Evolutionary conservation across 2,888 invertebrate species (phyloP).

Genomic region (Alitta virens): DNA sequence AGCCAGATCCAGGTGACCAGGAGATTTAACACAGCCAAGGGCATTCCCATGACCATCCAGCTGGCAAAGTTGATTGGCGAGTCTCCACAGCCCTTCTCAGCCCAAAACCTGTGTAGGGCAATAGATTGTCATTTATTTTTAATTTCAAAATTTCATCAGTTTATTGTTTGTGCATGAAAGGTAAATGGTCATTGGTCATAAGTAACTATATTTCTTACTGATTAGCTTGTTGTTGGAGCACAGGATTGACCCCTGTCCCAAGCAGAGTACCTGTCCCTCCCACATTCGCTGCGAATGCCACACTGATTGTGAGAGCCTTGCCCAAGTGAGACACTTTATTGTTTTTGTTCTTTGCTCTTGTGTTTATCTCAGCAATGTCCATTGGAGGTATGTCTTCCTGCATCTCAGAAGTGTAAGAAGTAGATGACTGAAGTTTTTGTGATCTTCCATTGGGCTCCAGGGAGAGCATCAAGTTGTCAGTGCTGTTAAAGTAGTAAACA

Average conservation of each 20-base stretch:
- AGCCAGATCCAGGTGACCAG: slow-evolving; percentile 16
- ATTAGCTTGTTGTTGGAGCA: slow-evolving; percentile 49
- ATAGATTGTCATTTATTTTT: too few relatives aligned
- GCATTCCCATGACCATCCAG: slow-evolving; percentile 12
- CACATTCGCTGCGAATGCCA: slow-evolving; percentile 55
- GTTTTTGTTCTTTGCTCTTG: too few relatives aligned
- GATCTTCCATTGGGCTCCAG: too few relatives aligned
- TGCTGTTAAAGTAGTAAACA: too few relatives aligned
- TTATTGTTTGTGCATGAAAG: too few relatives aligned
- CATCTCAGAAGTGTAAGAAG: too few relatives aligned
- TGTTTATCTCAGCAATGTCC: too few relatives aligned
- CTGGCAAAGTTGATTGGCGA: slow-evolving; percentile 18
- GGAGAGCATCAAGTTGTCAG: too few relatives aligned
- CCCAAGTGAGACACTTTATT: slow-evolving; percentile 23
- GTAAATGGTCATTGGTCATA: too few relatives aligned
- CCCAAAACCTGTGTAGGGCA: slow-evolving; percentile 12
- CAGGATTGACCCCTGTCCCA: slow-evolving; percentile 55
- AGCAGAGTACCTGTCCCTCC: slow-evolving; percentile 57
- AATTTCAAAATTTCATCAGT: too few relatives aligned
- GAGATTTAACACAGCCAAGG: slow-evolving; percentile 10
- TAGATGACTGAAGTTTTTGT: too few relatives aligned
- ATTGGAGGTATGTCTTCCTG: too few relatives aligned
- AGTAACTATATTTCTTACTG: slow-evolving; percentile 16
- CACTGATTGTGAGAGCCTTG: slow-evolving; percentile 44
- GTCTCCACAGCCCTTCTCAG: neutral